Percentiles rank a stretch among this genome's conserved stretches.
Conservation (phyloP, 2,797 vertebrate species). For the Chiloscyllium punctatum region DNA sequence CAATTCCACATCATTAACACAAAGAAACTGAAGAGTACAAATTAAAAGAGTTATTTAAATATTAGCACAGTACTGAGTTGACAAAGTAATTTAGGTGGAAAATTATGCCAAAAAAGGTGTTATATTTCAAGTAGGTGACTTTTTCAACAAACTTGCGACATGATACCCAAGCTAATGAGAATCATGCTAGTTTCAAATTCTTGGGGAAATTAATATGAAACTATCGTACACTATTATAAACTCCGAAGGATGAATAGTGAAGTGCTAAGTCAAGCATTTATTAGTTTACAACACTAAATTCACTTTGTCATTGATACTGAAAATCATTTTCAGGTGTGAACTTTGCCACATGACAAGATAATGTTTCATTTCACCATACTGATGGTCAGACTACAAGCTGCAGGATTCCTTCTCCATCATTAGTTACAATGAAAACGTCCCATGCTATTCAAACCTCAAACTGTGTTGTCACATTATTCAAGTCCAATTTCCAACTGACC, state of each 20-base stretch:
- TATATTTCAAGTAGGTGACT: neutral
- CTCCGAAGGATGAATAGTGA: no score
- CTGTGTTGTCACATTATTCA: neutral
- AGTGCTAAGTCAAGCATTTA: neutral
- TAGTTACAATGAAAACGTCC: neutral
- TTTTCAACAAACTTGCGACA: neutral
- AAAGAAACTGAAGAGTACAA: neutral
- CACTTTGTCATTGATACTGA: neutral
- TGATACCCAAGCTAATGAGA: neutral
- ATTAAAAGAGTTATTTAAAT: neutral
- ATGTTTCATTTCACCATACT: neutral
- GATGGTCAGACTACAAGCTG: neutral
- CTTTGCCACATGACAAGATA: neutral
- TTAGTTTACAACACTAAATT: neutral
- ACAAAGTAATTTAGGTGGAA: neutral
- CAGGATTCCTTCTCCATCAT: neutral
- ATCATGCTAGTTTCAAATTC: neutral
- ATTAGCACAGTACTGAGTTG: neutral
- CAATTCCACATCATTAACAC: neutral
- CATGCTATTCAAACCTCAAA: neutral
- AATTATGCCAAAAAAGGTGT: neutral
- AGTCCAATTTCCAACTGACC: conserved; percentile 63
- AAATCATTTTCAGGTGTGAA: neutral
- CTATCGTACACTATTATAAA: neutral
- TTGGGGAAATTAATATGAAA: neutral